Conservation (phyloP, 2,888 invertebrate genomes). For the Polyommatus icarus region DNA sequence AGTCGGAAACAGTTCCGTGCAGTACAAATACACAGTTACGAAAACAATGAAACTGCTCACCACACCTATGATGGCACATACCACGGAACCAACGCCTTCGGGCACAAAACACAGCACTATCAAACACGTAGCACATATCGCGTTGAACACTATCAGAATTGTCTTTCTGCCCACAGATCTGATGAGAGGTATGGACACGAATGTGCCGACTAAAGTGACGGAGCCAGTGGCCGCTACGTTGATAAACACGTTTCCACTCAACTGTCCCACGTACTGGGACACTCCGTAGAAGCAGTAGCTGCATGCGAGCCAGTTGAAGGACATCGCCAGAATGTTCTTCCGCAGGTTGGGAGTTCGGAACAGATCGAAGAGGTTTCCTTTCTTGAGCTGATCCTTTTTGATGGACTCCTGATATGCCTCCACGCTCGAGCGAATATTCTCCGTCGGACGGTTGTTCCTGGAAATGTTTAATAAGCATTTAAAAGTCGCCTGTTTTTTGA, state of each 20-base stretch:
- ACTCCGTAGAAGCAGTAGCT: slow-evolving; percentile 90
- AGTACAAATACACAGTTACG: slow-evolving; percentile 91
- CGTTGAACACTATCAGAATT: slow-evolving; percentile 83
- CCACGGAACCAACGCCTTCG: slow-evolving; percentile 66
- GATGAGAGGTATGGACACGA: slow-evolving; percentile 82
- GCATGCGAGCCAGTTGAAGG: slow-evolving; percentile 89
- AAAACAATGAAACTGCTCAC: slow-evolving; percentile 92
- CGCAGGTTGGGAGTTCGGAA: slow-evolving; percentile 87
- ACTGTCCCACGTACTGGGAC: slow-evolving; percentile 89
- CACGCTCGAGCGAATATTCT: slow-evolving; percentile 65
- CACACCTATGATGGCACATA: slow-evolving; percentile 86
- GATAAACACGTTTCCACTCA: slow-evolving; percentile 89
- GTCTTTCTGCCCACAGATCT: slow-evolving; percentile 84
- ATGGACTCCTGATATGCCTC: slow-evolving; percentile 58
- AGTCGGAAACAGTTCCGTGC: slow-evolving; percentile 93
- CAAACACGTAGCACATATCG: slow-evolving; percentile 81
- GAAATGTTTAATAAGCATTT: slow-evolving; percentile 40
- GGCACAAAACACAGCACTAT: slow-evolving; percentile 81
- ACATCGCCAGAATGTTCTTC: slow-evolving; percentile 85
- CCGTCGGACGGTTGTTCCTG: slow-evolving; percentile 75
- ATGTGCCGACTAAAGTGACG: slow-evolving; percentile 81
- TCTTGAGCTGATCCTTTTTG: slow-evolving; percentile 58
- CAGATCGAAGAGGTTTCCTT: slow-evolving; percentile 83
- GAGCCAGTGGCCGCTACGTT: slow-evolving; percentile 89
- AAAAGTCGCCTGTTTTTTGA: background rate